Percentiles rank a stretch among this genome's conserved stretches.
phyloP scores from a whole-genome alignment of 2,888 invertebrate species.

The Marronus borbonicus region DNA sequence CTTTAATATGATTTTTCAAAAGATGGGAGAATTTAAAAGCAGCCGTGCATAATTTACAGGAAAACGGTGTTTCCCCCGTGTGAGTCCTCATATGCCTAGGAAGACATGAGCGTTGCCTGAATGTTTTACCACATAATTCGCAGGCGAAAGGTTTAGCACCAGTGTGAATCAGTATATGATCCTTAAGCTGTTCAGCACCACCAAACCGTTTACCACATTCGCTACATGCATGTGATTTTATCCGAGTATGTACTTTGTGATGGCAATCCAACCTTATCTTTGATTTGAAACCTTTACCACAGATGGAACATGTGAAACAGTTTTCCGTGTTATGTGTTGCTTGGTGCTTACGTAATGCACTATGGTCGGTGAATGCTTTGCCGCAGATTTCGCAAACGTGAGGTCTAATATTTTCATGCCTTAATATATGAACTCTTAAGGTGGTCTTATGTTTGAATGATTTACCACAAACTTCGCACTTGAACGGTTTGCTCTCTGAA shows the following conservation, averaged over 20 bases:
- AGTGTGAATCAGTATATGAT: conserved; percentile 3
- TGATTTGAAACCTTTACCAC: background rate
- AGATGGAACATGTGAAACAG: background rate
- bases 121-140: conserved; percentile 32
- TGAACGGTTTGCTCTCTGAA: background rate
- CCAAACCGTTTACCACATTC: conserved; percentile 9
- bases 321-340: conserved; percentile 2
- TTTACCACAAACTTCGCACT: conserved; percentile 40
- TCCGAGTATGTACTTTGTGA: background rate
- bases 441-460: background rate
- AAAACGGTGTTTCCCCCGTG: conserved; percentile 17
- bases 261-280: background rate
- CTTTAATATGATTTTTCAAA: conserved; percentile 14
- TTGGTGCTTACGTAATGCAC: background rate
- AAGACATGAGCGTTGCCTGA: conserved; percentile 16
- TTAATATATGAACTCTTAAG: conserved; percentile 10
- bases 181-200: no score
- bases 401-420: conserved; percentile 13
- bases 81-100: conserved; percentile 21
- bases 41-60: background rate
- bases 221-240: background rate
- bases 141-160: conserved; percentile 16
- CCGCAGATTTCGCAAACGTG: background rate
- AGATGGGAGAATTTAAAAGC: conserved; percentile 23
- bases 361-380: background rate